phyloP scores from a whole-genome alignment of 2,113 vertebrate genomes.

The Pyxicephalus adspersus region DNA sequence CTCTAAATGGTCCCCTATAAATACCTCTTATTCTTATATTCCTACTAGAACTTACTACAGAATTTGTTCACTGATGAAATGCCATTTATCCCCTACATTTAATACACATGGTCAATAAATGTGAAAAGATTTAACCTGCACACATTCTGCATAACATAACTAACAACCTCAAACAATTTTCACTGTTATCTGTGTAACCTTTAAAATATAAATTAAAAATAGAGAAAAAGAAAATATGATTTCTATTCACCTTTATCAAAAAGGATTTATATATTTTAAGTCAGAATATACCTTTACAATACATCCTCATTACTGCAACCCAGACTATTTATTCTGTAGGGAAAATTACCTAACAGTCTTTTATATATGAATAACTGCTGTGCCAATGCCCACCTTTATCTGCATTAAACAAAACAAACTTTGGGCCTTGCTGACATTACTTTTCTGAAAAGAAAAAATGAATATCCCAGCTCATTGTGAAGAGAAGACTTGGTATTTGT shows the following conservation, averaged over 20 bases:
- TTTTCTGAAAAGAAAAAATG: slow-evolving; percentile 88
- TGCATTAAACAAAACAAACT: slow-evolving; percentile 84
- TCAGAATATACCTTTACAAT: not conserved
- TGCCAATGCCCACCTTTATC: slow-evolving; percentile 82
- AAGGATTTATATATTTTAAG: too few species aligned
- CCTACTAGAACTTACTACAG: too few species aligned
- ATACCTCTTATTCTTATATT: too few species aligned
- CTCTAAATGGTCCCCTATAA: too few species aligned
- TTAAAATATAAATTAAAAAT: not conserved
- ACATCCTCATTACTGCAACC: not conserved
- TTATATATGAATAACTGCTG: slow-evolving; percentile 74
- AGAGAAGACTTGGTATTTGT: slow-evolving; percentile 94
- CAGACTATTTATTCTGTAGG: not conserved
- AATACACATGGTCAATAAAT: too few species aligned
- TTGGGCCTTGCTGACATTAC: slow-evolving; percentile 83
- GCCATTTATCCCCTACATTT: too few species aligned
- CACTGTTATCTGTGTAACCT: not conserved
- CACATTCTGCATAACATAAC: too few species aligned
- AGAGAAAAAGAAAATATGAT: not conserved
- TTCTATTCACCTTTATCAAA: too few species aligned
- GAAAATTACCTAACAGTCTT: slow-evolving; percentile 53
- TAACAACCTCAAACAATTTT: too few species aligned
- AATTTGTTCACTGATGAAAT: too few species aligned
- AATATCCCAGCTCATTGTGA: slow-evolving; percentile 93
- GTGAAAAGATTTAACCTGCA: too few species aligned